Evolutionary conservation across 2,113 vertebrate genomes (phyloP).

Genomic region (Ammodytes marinus): DNA sequence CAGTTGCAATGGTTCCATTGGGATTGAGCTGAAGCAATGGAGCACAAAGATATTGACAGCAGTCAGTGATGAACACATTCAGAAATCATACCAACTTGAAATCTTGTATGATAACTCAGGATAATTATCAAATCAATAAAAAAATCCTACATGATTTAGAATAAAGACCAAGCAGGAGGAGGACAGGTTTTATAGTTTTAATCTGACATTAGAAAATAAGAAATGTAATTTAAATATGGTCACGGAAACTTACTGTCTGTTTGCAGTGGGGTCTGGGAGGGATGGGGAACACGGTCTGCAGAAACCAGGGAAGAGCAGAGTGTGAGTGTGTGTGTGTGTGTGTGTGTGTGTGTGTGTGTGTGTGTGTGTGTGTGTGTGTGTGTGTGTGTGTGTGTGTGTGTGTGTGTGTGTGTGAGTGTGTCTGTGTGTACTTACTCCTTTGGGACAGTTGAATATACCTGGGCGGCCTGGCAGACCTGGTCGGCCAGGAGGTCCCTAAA

Average conservation of each 20-base stretch:
- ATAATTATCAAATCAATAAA: background rate
- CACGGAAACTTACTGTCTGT: constrained; percentile 88
- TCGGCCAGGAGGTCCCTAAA: constrained; percentile 89
- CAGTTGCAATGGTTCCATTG: constrained; percentile 55
- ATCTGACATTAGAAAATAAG: background rate
- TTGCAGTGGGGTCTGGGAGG: constrained; percentile 94
- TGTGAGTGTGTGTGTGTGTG: constrained; percentile 16
- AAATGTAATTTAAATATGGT: background rate
- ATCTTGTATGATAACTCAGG: background rate
- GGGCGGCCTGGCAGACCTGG: constrained; percentile 92
- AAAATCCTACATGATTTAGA: background rate
- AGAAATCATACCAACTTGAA: background rate
- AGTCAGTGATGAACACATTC: background rate
- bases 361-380: background rate
- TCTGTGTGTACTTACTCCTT: constrained; percentile 88
- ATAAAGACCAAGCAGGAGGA: background rate
- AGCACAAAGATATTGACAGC: constrained; percentile 25
- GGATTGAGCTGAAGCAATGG: constrained; percentile 66
- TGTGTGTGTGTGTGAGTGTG: background rate
- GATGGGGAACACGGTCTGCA: constrained; percentile 92
- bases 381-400: background rate
- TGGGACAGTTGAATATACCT: constrained; percentile 89
- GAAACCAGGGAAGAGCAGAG: constrained; percentile 48
- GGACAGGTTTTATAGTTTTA: background rate
- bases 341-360: background rate